Base-by-base conservation (phyloP, 2,888 invertebrate genomes). In the Caenorhabditis sp. region DNA sequence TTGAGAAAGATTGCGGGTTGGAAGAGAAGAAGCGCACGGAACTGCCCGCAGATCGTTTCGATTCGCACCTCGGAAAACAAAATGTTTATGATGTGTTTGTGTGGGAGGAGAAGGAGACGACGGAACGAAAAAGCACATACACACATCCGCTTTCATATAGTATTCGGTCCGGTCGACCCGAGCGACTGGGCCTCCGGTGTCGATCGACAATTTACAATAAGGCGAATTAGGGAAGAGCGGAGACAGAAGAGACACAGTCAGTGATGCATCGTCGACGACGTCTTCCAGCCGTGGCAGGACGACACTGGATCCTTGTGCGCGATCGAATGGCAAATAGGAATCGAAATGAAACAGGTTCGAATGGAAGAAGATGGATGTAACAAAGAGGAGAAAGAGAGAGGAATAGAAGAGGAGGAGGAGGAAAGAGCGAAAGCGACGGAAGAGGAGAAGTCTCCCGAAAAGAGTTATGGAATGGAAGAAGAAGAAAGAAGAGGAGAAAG, bases 321-420 rank as follows among this genome's bases (percentile, higher is more conserved):
- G 51, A 56, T 56, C 56, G 40, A 60, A 40, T 61, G 61, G 37
- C 61, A 61, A 47, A 20, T 35, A 20, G 35, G 44, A 61, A 47
- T 47, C n/a, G 61, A 47, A 61, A 56, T 64, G 61, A 72, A 56
- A 69, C 69, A 69, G 69, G 69, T 69, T 69, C 44, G 47, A 20
- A 47, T 58, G 22, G 37, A 50, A 28, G 51, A 26, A 60, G 60
- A 70, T 61, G 58, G 51, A 65, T 72, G 72, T 72, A 72, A 72
- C 72, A 72, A 64, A 72, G 56, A 64, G 28, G 58, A 68, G 26
- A 47, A 28, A 47, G 47, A 32, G 37, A 69, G 69, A 26, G 58
- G 37, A 32, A 35, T 15, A 47, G n/a, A 18, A 18, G 44, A n/a
- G 32, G 13, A 44, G 35, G 40, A 22, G 37, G 32, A 51, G 20